A percentile compares a stretch with the other conserved stretches of the same genome.
Evolutionary conservation across 2,888 invertebrate species (phyloP).

Genomic region (Leptinotarsa peninsularis): DNA sequence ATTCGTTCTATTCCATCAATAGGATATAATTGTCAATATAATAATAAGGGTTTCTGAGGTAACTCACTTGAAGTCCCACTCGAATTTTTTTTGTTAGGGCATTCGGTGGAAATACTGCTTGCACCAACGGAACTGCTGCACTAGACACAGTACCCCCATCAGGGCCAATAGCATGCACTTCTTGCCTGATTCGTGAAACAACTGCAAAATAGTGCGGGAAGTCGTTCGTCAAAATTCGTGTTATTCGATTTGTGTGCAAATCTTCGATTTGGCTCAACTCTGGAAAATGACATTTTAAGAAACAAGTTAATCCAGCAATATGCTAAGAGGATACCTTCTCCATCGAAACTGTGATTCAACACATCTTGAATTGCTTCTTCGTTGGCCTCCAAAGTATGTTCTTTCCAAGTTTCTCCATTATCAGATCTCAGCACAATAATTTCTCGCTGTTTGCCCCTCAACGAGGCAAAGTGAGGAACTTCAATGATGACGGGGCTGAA

Average conservation of each 20-base stretch:
- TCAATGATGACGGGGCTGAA: conserved; percentile 91
- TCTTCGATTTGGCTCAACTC: conserved; percentile 85
- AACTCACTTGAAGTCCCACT: conserved; percentile 88
- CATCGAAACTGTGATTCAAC: conserved; percentile 91
- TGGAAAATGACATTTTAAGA: conserved; percentile 57
- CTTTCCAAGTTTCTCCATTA: conserved; percentile 98
- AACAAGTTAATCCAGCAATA: too few species aligned
- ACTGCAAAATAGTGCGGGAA: conserved; percentile 99
- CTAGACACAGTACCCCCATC: conserved; percentile 98
- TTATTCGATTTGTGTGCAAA: conserved; percentile 88
- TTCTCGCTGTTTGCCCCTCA: conserved; percentile 94
- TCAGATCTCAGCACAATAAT: conserved; percentile 96
- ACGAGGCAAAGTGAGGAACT: conserved; percentile 96
- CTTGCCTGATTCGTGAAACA: conserved; percentile 93
- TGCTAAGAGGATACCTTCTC: conserved; percentile 71
- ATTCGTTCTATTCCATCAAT: background rate
- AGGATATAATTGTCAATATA: background rate
- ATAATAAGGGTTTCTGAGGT: background rate
- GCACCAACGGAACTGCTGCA: conserved; percentile 89
- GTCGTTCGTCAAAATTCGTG: conserved; percentile 93
- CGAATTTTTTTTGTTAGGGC: conserved; percentile 99
- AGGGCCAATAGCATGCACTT: conserved; percentile 96
- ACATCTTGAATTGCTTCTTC: conserved; percentile 93
- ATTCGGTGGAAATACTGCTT: conserved; percentile 89
- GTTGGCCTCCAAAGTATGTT: conserved; percentile 88